Evolutionary conservation across 1,140 invertebrate genomes (phyloP).

Genomic region (Diachasmimorpha longicaudata): DNA sequence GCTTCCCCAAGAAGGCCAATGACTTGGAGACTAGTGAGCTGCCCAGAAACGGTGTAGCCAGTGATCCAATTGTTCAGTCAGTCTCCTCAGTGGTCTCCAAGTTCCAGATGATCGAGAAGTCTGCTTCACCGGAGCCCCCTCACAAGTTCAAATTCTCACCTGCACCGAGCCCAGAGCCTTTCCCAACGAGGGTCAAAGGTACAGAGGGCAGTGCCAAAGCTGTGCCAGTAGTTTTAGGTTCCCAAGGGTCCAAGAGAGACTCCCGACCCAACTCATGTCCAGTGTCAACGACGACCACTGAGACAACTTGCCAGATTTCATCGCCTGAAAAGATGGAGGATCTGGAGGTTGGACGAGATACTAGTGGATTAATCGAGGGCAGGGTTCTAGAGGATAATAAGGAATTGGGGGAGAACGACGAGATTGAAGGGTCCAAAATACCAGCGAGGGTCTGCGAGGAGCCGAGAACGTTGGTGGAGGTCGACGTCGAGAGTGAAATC

Average conservation of each 20-base stretch:
- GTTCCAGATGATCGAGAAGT: constrained; percentile 56
- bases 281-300: not conserved
- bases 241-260: not conserved
- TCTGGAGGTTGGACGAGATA: too few relatives aligned
- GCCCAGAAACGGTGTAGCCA: constrained; percentile 50
- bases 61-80: constrained; percentile 52
- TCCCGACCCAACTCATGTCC: not conserved
- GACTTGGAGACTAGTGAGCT: constrained; percentile 37
- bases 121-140: constrained; percentile 48
- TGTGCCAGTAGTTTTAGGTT: not conserved
- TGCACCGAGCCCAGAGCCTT: constrained; percentile 50
- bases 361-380: too few relatives aligned
- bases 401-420: too few relatives aligned
- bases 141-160: constrained; percentile 54
- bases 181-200: not conserved
- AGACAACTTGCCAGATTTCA: not conserved
- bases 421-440: too few relatives aligned
- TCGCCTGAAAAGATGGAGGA: not conserved
- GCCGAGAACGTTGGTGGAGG: too few relatives aligned
- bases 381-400: too few relatives aligned
- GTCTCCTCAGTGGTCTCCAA: constrained; percentile 58
- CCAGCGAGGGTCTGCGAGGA: too few relatives aligned
- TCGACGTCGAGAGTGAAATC: constrained; percentile 22
- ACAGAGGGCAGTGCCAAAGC: not conserved
- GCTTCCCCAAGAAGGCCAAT: not conserved